Evolutionary conservation across 2,797 vertebrate genomes (phyloP).

Genomic region (Otolemur crassicaudatus): DNA sequence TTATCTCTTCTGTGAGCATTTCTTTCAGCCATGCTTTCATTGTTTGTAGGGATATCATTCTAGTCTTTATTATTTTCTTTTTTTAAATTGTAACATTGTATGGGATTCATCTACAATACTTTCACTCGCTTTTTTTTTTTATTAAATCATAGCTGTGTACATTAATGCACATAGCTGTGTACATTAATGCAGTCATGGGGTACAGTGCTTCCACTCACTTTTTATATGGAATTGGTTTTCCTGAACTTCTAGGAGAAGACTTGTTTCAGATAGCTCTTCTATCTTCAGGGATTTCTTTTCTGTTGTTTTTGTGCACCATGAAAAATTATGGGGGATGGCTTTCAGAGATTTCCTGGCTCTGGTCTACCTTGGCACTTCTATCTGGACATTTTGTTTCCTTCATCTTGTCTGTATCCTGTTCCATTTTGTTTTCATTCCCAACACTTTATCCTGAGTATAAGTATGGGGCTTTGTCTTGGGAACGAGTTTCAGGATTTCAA

Average conservation of each 20-base stretch:
- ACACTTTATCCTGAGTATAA: neutral
- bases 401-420: neutral
- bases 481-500: neutral
- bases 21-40: conserved; percentile 25
- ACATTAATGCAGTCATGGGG: too few species aligned
- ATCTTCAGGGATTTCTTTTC: neutral
- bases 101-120: neutral
- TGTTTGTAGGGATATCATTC: neutral
- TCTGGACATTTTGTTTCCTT: neutral
- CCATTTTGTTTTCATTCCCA: neutral
- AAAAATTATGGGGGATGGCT: neutral
- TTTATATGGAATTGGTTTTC: neutral
- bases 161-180: too few species aligned
- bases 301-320: neutral
- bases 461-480: neutral
- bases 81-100: neutral
- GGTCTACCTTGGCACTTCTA: neutral
- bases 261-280: neutral
- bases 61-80: neutral
- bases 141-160: too few species aligned
- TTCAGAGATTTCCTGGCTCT: neutral
- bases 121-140: neutral
- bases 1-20: neutral
- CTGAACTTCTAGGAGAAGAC: neutral
- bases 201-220: neutral